phyloP scores from a whole-genome alignment of 53 echinoderm and acorn worm genomes.

The Crossaster papposus region DNA sequence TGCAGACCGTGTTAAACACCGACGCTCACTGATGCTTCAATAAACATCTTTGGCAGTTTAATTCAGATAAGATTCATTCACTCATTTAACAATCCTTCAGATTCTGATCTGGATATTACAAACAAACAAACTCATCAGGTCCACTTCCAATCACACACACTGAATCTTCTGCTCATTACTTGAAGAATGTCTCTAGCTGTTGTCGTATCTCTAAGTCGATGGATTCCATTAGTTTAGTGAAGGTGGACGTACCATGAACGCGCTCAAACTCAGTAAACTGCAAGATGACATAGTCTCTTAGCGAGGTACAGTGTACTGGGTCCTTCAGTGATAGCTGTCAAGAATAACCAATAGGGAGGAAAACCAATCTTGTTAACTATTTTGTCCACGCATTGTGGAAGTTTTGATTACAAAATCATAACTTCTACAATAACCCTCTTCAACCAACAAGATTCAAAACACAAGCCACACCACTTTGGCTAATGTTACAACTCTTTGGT shows the following conservation, averaged over 20 bases:
- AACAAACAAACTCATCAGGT: neutral
- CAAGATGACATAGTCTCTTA: conserved; percentile 69
- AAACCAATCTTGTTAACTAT: too few species aligned
- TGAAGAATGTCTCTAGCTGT: conserved; percentile 85
- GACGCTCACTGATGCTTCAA: neutral
- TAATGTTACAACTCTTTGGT: too few species aligned
- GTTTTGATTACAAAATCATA: too few species aligned
- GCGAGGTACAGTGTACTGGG: conserved; percentile 82
- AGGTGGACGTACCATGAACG: conserved; percentile 75
- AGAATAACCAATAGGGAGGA: neutral
- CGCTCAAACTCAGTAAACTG: conserved; percentile 83
- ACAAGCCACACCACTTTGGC: neutral
- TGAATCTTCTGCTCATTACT: conserved; percentile 13
- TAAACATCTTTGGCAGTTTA: neutral
- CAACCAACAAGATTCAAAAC: neutral
- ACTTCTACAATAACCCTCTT: neutral
- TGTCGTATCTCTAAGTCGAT: conserved; percentile 84
- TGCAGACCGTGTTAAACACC: neutral
- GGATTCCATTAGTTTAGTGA: conserved; percentile 76
- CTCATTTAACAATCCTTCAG: neutral
- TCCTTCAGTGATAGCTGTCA: conserved; percentile 87
- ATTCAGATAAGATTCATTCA: neutral
- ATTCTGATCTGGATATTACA: neutral
- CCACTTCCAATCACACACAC: neutral
- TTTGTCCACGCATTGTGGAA: too few species aligned